Evolutionary conservation across 1,140 invertebrate species (phyloP), one percentile per base, ranked within the genome.

Genomic region (Onthophagus taurus): DNA sequence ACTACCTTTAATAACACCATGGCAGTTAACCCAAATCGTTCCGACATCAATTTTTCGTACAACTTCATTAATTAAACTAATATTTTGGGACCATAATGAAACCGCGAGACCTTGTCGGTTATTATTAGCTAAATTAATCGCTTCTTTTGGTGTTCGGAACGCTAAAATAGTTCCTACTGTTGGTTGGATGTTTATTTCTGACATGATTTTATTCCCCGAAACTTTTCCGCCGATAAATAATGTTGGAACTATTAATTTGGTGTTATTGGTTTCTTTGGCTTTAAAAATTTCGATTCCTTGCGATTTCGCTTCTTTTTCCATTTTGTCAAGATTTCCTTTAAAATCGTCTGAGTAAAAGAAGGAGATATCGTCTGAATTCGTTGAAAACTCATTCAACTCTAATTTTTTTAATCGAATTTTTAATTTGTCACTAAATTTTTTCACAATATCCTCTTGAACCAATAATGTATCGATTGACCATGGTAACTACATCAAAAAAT

Each of bases 121-220:
- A 49, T 74, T 74, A 58, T 78, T 78, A 9, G 72, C 68, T 11
- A 79, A 57, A 20, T 62, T 48, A 4, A 78, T 61, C 7, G 71
- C 72, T 62, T 80, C 77, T 49, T 76, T 77, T 2, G 72, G 69
- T 11, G 72, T 78, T 36, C 76, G 62, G 59, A 79, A 79, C 12
- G 74, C 64, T 13, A 74, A 52, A 4, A 69, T 61, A 8, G 69
- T 64, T 9, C 74, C 47, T 11, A 75, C 47, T 4, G 73, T 61
- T 26, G 73, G 70, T 16, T 51, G 21, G 11, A 49, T 41, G 31
- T 47, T 48, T 29, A 43, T 36, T n/a, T 68, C 66, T 20, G 13
- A 21, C 39, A 64, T 57, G 35, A 70, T 50, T 23, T 51, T 50
- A 45, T 56, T 60, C 0, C 35, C 45, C 13, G 50, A 45, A 21